phyloP scores from a whole-genome alignment of 2,888 invertebrate species.

The Drosophila glabriapex region DNA sequence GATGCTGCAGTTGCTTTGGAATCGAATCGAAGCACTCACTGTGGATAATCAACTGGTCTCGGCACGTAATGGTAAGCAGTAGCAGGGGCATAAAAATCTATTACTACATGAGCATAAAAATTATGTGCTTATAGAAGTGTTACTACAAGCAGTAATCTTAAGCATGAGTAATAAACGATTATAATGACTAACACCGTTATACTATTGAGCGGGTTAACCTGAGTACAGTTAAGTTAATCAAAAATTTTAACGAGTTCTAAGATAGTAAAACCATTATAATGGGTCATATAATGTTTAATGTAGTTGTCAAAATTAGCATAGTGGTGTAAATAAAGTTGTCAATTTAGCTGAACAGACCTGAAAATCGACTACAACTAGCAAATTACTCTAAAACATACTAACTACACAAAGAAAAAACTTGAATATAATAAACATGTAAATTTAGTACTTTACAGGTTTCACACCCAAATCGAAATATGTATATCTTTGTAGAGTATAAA shows the following conservation, averaged over 20 bases:
- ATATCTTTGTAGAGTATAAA: neutral
- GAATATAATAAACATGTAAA: neutral
- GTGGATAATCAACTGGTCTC: slow-evolving; percentile 85
- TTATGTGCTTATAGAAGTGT: slow-evolving; percentile 10
- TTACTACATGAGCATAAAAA: slow-evolving; percentile 18
- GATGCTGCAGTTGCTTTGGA: slow-evolving; percentile 52
- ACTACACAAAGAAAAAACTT: neutral
- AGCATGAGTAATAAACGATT: slow-evolving; percentile 13
- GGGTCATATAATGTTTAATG: neutral
- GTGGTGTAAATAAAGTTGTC: neutral
- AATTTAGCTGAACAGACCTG: neutral
- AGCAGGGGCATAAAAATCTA: neutral
- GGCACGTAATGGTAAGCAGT: slow-evolving; percentile 84
- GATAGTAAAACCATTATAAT: neutral
- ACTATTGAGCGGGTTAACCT: neutral
- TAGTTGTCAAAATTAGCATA: neutral
- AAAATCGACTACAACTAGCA: neutral
- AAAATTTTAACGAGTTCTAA: neutral
- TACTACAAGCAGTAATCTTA: neutral
- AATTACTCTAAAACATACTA: neutral
- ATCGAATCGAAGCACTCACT: slow-evolving; percentile 63
- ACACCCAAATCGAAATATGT: neutral
- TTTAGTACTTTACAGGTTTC: neutral
- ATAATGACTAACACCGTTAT: slow-evolving; percentile 4
- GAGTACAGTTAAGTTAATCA: slow-evolving; percentile 3